Conservation (phyloP, 2,113 vertebrate species). For the Oenanthe oenanthe region DNA sequence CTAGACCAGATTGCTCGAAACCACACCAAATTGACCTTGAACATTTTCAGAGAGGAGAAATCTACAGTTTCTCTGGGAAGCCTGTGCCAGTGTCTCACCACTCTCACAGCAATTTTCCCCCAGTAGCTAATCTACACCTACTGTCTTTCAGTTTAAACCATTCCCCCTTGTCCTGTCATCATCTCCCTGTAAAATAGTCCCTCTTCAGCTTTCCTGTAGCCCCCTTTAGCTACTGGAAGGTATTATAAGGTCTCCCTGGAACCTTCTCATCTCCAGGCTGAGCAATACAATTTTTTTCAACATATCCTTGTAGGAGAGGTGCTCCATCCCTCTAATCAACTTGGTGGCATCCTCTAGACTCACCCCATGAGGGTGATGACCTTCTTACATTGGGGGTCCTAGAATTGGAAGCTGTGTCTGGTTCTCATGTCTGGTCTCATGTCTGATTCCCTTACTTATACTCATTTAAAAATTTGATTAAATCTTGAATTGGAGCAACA, state of each 20-base stretch:
- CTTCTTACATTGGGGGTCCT: not conserved
- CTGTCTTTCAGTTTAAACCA: not conserved
- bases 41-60: not conserved
- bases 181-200: not conserved
- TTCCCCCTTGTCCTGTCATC: not conserved
- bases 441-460: not conserved
- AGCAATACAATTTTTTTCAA: not conserved
- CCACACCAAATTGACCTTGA: not conserved
- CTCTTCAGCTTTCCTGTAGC: not conserved
- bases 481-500: not conserved
- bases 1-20: not conserved
- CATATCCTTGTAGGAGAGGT: accelerated
- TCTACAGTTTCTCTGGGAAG: not conserved
- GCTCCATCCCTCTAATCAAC: not conserved
- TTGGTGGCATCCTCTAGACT: not conserved
- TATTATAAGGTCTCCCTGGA: not conserved
- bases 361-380: accelerated
- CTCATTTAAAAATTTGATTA: not conserved
- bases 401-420: not conserved
- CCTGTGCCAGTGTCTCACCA: not conserved
- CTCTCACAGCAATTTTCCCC: not conserved
- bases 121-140: not conserved
- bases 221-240: not conserved
- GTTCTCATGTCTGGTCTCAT: not conserved
- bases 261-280: not conserved